Evolutionary conservation across 2,113 vertebrate species (phyloP), one percentile per base, ranked within the genome.

Genomic region (Eudyptes chrysolophus): DNA sequence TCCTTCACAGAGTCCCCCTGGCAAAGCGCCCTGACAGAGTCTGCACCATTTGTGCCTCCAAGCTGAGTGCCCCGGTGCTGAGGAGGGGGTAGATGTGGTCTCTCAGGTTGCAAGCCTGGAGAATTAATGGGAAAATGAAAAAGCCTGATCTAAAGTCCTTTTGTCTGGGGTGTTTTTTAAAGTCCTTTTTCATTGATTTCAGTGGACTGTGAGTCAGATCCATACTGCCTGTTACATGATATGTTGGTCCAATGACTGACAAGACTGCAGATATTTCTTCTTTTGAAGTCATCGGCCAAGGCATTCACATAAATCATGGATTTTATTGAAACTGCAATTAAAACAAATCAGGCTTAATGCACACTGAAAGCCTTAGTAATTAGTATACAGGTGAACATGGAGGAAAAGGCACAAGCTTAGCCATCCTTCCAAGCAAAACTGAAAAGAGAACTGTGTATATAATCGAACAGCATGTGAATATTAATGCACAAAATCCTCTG

Each of bases 401-500:
- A 80, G 97, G 95, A 98, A 98, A 98, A 98, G 79, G 96, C 97
- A 98, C 98, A 96, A 96, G 92, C 96, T 98, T 97, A 98, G 96
- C 96, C 89, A 96, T 95, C 89, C 90, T 98, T 95, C 95, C 96
- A 96, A 97, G 97, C 60, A 98, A 98, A 96, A 92, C 95, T 72
- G 89, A 98, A 97, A 96, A 97, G 98, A 98, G 94, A 97, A 96
- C 96, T 97, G 95, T 97, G 90, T 97, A 92, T 98, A 96, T 98
- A 98, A 98, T 98, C 86, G 62, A 98, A 98, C 87, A 96, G 97
- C 95, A 79, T 89, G 94, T 98, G 98, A 99, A 98, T 98, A 98
- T 98, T 99, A 98, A 98, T 99, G 98, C 90, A 66, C 76, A 92
- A 98, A 98, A 98, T 98, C 98, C 95, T 98, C 96, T 64, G 93